phyloP scores from a whole-genome alignment of 2,888 invertebrate genomes.

The Acleris cristana region DNA sequence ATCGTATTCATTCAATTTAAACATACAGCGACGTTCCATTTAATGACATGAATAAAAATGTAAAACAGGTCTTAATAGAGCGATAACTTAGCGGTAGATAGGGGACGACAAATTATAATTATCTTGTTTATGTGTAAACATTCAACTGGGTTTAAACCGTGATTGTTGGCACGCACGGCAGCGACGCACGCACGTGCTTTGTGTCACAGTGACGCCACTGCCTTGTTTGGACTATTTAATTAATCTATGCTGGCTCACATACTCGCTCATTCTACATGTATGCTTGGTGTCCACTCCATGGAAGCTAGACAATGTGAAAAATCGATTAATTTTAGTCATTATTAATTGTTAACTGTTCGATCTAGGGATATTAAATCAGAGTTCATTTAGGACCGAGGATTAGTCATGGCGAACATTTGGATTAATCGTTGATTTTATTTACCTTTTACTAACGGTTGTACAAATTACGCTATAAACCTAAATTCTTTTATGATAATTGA shows the following conservation, averaged over 20 bases:
- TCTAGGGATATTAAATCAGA: no score
- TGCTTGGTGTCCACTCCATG: not conserved
- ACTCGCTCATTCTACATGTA: not conserved
- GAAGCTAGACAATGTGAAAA: no score
- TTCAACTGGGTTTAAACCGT: constrained; percentile 64
- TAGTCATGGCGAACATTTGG: no score
- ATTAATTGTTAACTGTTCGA: no score
- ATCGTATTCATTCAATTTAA: not conserved
- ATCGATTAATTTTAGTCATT: no score
- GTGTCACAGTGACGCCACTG: constrained; percentile 23
- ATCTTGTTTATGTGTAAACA: constrained; percentile 72
- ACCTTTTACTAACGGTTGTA: no score
- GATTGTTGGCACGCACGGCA: constrained; percentile 72
- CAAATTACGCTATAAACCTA: no score
- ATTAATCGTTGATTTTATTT: no score
- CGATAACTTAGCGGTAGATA: constrained; percentile 63
- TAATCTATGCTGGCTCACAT: constrained; percentile 20
- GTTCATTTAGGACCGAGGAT: no score
- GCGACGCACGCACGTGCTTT: constrained; percentile 40
- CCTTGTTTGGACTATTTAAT: constrained; percentile 25
- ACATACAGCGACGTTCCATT: constrained; percentile 21
- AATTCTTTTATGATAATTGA: not conserved
- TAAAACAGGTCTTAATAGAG: constrained; percentile 59
- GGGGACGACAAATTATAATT: constrained; percentile 66
- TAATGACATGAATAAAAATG: constrained; percentile 44